Conservation (phyloP, 2,797 vertebrate species). For the Coccyzus lansbergi region DNA sequence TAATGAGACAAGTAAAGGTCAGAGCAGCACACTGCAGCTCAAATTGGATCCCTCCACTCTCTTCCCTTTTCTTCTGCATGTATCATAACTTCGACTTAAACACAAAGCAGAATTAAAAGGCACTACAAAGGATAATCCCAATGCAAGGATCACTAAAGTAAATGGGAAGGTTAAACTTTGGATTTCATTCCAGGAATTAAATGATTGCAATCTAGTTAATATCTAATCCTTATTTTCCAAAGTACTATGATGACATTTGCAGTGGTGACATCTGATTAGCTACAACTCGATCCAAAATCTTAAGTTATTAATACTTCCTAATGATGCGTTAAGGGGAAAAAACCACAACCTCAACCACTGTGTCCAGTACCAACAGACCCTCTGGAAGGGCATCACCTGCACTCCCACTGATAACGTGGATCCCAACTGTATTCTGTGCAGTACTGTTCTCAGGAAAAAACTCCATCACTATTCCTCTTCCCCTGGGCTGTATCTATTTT, state of each 20-base stretch:
- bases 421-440: not conserved
- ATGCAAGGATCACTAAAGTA: not conserved
- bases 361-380: not conserved
- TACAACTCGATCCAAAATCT: not conserved
- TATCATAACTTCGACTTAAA: not conserved
- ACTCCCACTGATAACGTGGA: not conserved
- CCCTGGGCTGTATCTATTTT: not conserved
- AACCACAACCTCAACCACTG: no score
- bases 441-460: not conserved
- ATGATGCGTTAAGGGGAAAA: not conserved
- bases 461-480: not conserved
- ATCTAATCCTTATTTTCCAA: not conserved
- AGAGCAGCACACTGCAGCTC: conserved; percentile 28
- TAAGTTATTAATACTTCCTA: not conserved
- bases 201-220: not conserved
- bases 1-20: conserved; percentile 71
- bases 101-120: not conserved
- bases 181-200: not conserved
- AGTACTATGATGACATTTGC: not conserved
- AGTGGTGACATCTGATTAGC: not conserved
- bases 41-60: not conserved
- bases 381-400: not conserved
- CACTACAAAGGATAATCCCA: not conserved
- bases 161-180: not conserved
- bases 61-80: not conserved